A percentile compares a stretch with the other conserved stretches of the same genome.
phyloP scores from a whole-genome alignment of 2,888 invertebrate genomes.

The Carpatolechia fugitivella region DNA sequence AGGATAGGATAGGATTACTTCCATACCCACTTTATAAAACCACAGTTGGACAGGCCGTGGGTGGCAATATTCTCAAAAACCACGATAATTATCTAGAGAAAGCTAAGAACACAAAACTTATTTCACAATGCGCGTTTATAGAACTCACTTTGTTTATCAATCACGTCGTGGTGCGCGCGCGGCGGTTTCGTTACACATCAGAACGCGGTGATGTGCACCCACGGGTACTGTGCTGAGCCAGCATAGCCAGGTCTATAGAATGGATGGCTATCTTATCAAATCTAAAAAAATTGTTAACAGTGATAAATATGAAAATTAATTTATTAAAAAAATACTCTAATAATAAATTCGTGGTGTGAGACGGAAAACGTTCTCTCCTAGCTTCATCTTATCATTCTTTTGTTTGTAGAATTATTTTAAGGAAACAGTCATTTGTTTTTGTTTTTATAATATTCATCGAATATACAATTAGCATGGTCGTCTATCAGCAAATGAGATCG shows the following conservation, averaged over 20 bases:
- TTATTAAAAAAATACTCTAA: too few relatives aligned
- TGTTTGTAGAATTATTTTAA: too few relatives aligned
- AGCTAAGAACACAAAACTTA: slow-evolving; percentile 17
- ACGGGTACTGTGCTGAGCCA: slow-evolving; percentile 35
- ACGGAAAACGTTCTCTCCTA: too few relatives aligned
- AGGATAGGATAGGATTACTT: too few relatives aligned
- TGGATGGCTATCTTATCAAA: background rate
- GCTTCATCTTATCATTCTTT: too few relatives aligned
- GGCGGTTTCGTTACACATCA: slow-evolving; percentile 35
- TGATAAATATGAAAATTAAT: too few relatives aligned
- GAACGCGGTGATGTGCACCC: slow-evolving; percentile 49
- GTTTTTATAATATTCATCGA: too few relatives aligned
- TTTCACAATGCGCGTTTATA: slow-evolving; percentile 14
- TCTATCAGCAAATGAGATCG: too few relatives aligned
- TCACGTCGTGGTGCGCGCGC: slow-evolving; percentile 30
- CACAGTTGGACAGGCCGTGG: slow-evolving; percentile 1
- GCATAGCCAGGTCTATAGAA: slow-evolving; percentile 11
- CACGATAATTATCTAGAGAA: slow-evolving; percentile 37
- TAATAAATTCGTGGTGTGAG: too few relatives aligned
- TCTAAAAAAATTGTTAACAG: too few relatives aligned
- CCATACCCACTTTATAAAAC: background rate
- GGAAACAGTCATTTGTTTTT: too few relatives aligned
- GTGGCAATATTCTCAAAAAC: slow-evolving; percentile 8
- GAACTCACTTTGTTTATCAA: slow-evolving; percentile 42
- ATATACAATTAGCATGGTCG: too few relatives aligned